These are phyloP conservation scores for Brachynemurus nebulosus DNA, from an alignment of 2,888 invertebrate genomes.

Conservation along the genomic window DNA sequence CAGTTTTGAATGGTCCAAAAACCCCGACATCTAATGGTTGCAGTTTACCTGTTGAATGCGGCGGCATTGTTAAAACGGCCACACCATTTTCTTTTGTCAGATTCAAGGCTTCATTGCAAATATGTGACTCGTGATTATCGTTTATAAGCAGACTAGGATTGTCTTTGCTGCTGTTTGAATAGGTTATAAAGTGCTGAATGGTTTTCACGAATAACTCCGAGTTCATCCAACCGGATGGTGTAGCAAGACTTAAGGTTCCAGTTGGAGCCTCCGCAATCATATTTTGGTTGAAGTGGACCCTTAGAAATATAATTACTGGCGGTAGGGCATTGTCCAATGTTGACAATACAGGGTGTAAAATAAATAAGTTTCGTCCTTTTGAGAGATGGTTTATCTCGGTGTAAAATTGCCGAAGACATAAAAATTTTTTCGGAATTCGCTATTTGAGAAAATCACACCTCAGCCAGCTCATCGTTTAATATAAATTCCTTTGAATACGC, in stretches of 20 bases:
- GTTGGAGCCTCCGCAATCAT: background rate
- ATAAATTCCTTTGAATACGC: no score
- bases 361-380: no score
- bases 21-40: conserved; percentile 30
- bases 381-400: no score
- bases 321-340: background rate
- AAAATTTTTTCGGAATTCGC: no score
- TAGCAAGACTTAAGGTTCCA: background rate
- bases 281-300: background rate
- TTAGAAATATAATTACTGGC: background rate
- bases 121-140: conserved; percentile 27
- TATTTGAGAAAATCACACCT: no score
- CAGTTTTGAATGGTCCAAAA: conserved; percentile 27
- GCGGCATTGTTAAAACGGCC: conserved; percentile 27
- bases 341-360: no score
- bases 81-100: conserved; percentile 26
- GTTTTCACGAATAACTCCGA: background rate
- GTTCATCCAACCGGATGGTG: conserved; percentile 3
- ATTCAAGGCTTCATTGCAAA: conserved; percentile 19
- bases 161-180: background rate
- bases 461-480: no score
- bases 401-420: no score
- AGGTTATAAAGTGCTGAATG: background rate
- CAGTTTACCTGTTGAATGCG: conserved; percentile 29
- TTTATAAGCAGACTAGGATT: no score